These are phyloP conservation scores for Fistularia commersonii DNA, from an alignment of 2,797 vertebrate genomes.

Conservation along the genomic window DNA sequence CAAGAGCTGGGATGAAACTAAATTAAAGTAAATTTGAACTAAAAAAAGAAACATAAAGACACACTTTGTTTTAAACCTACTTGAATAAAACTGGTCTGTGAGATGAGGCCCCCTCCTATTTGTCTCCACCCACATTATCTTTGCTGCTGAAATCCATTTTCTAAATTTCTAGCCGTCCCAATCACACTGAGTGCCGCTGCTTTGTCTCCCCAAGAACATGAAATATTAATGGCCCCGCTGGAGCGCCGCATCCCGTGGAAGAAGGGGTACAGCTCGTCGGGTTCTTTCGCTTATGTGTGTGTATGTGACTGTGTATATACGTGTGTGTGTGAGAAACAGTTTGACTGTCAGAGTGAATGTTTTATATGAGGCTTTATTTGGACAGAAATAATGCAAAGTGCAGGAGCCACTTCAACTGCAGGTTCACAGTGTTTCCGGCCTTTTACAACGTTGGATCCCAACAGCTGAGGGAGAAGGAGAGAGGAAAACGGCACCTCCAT, in stretches of 20 bases:
- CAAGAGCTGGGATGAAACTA: slow-evolving; percentile 1
- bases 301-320: not conserved
- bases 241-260: slow-evolving; percentile 6
- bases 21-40: slow-evolving; percentile 12
- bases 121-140: not conserved
- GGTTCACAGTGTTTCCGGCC: not conserved
- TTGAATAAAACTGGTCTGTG: slow-evolving; percentile 38
- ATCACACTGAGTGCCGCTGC: slow-evolving; percentile 23
- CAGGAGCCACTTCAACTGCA: not conserved
- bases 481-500: no score
- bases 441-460: not conserved
- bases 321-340: slow-evolving; percentile 1
- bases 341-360: slow-evolving; percentile 7
- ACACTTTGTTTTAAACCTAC: slow-evolving; percentile 2
- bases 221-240: slow-evolving; percentile 39
- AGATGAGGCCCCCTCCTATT: not conserved
- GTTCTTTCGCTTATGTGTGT: not conserved
- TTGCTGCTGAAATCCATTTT: slow-evolving; percentile 25
- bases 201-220: slow-evolving; percentile 23
- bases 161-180: slow-evolving; percentile 28
- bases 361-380: slow-evolving; percentile 28
- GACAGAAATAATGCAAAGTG: slow-evolving; percentile 37
- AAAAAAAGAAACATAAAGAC: slow-evolving; percentile 6
- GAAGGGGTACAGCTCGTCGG: not conserved
- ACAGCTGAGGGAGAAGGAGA: no score